Percentiles rank a stretch among this genome's conserved stretches.
Evolutionary conservation across 2,888 invertebrate genomes (phyloP).

Genomic region (Micoletzkya japonica): DNA sequence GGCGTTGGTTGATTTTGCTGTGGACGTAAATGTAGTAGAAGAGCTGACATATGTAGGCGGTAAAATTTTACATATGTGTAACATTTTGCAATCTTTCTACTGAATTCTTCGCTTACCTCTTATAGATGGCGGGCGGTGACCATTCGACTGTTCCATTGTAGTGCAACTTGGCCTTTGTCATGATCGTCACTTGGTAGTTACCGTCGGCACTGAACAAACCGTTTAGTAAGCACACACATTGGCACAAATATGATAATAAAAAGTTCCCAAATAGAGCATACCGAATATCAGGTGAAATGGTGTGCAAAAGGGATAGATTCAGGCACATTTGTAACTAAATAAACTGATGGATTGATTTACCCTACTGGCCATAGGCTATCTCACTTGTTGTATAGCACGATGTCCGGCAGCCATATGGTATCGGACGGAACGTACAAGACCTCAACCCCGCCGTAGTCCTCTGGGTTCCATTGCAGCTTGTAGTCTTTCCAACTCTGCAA

Average conservation of each 20-base stretch:
- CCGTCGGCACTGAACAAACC: conserved; percentile 63
- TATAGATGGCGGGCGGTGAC: conserved; percentile 65
- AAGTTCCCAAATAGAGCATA: too few species aligned
- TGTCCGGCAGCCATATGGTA: conserved; percentile 63
- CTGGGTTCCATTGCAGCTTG: conserved; percentile 63
- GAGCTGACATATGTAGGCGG: too few species aligned
- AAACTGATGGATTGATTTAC: too few species aligned
- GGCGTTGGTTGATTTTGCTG: too few species aligned
- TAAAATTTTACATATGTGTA: too few species aligned
- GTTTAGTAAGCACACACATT: background rate
- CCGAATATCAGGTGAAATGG: too few species aligned
- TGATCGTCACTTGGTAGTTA: conserved; percentile 65
- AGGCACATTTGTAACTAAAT: too few species aligned
- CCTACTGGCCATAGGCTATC: conserved; percentile 17
- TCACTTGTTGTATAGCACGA: conserved; percentile 63
- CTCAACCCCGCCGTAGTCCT: conserved; percentile 64
- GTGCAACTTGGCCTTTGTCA: conserved; percentile 63
- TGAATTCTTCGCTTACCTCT: conserved; percentile 50
- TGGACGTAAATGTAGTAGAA: too few species aligned
- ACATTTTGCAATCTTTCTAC: background rate
- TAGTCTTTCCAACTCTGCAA: conserved; percentile 63
- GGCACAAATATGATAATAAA: background rate
- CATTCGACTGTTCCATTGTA: conserved; percentile 64
- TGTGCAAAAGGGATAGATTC: too few species aligned
- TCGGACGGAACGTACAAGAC: conserved; percentile 64